phyloP scores from a whole-genome alignment of 2,888 invertebrate genomes.

The Netelia virgata region DNA sequence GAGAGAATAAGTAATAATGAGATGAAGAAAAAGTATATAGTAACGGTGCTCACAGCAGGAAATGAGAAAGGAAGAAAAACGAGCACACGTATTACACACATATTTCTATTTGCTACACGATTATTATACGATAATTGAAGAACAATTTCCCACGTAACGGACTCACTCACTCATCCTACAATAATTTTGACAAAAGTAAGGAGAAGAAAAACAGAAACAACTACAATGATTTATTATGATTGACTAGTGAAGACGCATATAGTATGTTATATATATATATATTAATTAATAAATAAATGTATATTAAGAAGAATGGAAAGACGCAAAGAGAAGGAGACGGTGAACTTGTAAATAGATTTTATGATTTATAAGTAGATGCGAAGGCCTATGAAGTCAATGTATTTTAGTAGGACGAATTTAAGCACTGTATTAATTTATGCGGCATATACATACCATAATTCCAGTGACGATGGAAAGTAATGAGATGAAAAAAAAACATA shows the following conservation, averaged over 20 bases:
- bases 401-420: conserved; percentile 80
- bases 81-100: conserved; percentile 16
- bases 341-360: conserved; percentile 75
- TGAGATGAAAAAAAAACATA: conserved; percentile 49
- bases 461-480: conserved; percentile 75
- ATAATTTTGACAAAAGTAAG: conserved; percentile 30
- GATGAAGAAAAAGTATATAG: conserved; percentile 17
- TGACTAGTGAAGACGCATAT: conserved; percentile 13
- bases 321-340: conserved; percentile 27
- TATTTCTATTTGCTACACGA: conserved; percentile 46
- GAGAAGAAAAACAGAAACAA: not conserved
- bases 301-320: conserved; percentile 42
- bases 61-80: conserved; percentile 11
- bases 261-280: conserved; percentile 57
- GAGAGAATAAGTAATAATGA: no score
- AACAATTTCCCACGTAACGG: conserved; percentile 28
- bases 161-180: conserved; percentile 35
- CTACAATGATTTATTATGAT: conserved; percentile 20
- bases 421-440: conserved; percentile 75
- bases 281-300: conserved; percentile 37
- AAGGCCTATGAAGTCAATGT: conserved; percentile 83
- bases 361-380: conserved; percentile 75
- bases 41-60: conserved; percentile 54
- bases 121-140: conserved; percentile 16
- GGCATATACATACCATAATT: conserved; percentile 76